Percentiles rank a stretch among this genome's conserved stretches.
These are phyloP conservation scores for Acanthosepion pharaonis DNA, from an alignment of 2,888 invertebrate genomes.

Conservation along the genomic window DNA sequence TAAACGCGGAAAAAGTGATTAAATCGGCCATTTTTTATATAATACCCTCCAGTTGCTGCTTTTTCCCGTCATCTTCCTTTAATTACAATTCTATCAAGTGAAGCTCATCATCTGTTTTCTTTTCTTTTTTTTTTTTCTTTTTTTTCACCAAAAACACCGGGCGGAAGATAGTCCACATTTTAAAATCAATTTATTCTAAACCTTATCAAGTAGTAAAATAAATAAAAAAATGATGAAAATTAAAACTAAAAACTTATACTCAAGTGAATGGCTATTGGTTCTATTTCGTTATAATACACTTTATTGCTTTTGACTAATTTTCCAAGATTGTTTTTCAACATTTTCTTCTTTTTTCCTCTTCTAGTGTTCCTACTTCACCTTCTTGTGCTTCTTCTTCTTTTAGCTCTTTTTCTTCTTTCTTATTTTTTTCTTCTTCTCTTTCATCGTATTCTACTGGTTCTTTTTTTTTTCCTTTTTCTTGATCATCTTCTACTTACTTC, in stretches of 20 bases:
- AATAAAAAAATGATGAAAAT: not conserved
- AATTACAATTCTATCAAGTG: not conserved
- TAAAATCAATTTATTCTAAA: not conserved
- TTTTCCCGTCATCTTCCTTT: not conserved
- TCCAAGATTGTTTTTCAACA: too few relatives aligned
- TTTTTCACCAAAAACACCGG: not conserved
- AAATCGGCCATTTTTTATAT: not conserved
- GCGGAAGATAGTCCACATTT: not conserved
- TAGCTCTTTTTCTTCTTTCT: too few relatives aligned
- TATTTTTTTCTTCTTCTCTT: too few relatives aligned
- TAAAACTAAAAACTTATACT: not conserved
- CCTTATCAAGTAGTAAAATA: not conserved
- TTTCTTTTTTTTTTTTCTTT: not conserved
- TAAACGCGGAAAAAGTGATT: not conserved
- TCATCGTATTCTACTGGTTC: too few relatives aligned
- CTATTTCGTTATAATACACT: not conserved
- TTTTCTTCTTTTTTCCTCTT: too few relatives aligned
- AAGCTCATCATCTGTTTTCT: not conserved
- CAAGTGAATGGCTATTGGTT: not conserved
- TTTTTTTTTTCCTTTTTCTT: too few relatives aligned
- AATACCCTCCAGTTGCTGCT: not conserved
- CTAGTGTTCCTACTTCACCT: too few relatives aligned
- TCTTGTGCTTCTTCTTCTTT: too few relatives aligned
- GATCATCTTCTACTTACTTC: too few relatives aligned
- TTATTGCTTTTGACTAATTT: too few relatives aligned